A percentile compares a stretch with the other conserved stretches of the same genome.
Evolutionary conservation across 2,888 invertebrate genomes (phyloP).

Genomic region (Rhabditoides inermis): DNA sequence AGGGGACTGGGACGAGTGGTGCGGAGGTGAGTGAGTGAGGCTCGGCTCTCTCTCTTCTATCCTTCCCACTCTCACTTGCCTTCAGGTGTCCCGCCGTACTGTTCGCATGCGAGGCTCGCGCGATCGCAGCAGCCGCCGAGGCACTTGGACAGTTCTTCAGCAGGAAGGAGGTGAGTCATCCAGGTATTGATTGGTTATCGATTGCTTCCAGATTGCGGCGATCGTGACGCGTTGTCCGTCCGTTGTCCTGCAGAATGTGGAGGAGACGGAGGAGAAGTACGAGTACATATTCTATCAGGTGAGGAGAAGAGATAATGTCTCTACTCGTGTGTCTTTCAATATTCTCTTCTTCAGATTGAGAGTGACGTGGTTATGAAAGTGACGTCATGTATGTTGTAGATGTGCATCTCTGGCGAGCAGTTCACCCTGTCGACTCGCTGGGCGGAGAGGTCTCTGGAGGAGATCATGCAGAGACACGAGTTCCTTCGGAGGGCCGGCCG

Average conservation of each 20-base stretch:
- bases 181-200: no score
- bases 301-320: no score
- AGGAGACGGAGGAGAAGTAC: conserved; percentile 45
- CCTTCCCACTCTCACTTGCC: background rate
- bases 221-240: no score
- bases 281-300: conserved; percentile 46
- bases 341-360: no score
- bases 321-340: no score
- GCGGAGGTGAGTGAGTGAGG: conserved; percentile 1
- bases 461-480: conserved; percentile 9
- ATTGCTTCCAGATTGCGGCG: no score
- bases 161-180: conserved; percentile 9
- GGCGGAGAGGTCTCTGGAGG: conserved; percentile 16
- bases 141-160: conserved; percentile 6
- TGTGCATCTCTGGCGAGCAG: no score
- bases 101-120: conserved; percentile 2
- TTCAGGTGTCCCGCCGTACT: conserved; percentile 4
- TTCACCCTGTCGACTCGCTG: no score
- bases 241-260: conserved; percentile 35
- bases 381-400: no score
- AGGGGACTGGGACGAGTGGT: no score
- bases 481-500: conserved; percentile 28
- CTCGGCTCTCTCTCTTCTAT: background rate
- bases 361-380: no score
- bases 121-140: conserved; percentile 1